Evolutionary conservation across 2,113 vertebrate species (phyloP).

Genomic region (Megaptera novaeangliae): DNA sequence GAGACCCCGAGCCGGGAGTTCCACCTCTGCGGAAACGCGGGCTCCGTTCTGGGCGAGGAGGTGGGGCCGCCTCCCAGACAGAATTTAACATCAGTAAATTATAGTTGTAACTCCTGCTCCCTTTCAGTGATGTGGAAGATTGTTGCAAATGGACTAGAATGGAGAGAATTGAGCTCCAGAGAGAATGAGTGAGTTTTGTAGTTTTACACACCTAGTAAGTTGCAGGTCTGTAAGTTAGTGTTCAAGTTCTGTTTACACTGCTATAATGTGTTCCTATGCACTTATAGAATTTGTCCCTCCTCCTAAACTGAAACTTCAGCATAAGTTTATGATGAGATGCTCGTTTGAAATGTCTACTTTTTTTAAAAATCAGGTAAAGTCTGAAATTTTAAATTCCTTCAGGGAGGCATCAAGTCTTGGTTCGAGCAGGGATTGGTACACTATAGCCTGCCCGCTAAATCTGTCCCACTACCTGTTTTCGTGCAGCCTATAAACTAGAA

Average conservation of each 20-base stretch:
- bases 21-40: no score
- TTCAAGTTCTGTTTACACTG: background rate
- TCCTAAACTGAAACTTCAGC: background rate
- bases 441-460: background rate
- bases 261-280: background rate
- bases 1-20: no score
- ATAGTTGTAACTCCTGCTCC: background rate
- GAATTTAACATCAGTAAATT: constrained; percentile 43
- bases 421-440: background rate
- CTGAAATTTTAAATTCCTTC: constrained; percentile 32
- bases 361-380: background rate
- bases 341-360: background rate
- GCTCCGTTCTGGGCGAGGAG: no score
- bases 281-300: background rate
- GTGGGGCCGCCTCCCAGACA: background rate
- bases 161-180: background rate
- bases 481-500: background rate
- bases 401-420: constrained; percentile 2
- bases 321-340: background rate
- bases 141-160: background rate
- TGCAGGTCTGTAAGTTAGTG: background rate
- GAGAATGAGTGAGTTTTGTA: background rate
- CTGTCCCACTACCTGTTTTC: background rate
- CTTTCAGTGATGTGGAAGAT: background rate
- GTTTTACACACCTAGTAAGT: background rate